These are phyloP conservation scores for Ctenomys sociabilis DNA, from an alignment of 2,113 vertebrate species.

Conservation along the genomic window DNA sequence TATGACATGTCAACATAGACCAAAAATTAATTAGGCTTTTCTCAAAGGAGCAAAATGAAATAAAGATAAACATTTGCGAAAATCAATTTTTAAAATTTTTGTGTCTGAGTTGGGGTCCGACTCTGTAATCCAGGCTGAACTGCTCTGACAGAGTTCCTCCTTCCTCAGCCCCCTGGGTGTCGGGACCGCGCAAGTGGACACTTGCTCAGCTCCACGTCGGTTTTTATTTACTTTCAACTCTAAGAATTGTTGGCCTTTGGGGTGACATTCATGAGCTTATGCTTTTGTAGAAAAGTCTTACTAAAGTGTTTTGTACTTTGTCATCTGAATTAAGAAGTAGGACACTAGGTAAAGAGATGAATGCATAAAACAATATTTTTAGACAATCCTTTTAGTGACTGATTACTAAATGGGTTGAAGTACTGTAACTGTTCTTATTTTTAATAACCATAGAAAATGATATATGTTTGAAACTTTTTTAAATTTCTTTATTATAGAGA, in stretches of 20 bases:
- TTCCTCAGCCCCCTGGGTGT: neutral
- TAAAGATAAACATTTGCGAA: neutral
- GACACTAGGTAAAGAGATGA: neutral
- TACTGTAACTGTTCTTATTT: neutral
- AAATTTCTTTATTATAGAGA: neutral
- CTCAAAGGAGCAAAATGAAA: constrained; percentile 38
- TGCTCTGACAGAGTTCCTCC: neutral
- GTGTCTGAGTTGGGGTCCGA: neutral
- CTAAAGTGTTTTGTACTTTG: neutral
- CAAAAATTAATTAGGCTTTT: constrained; percentile 40
- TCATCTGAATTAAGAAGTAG: neutral
- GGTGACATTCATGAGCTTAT: neutral
- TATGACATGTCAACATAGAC: constrained; percentile 43
- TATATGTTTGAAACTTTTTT: neutral
- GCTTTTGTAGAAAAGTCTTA: constrained; percentile 1
- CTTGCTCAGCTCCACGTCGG: neutral
- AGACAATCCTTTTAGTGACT: neutral
- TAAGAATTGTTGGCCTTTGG: neutral
- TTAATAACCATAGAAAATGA: neutral
- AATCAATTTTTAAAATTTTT: neutral
- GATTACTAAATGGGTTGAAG: neutral
- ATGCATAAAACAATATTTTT: neutral
- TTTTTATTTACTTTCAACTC: neutral
- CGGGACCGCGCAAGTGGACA: neutral
- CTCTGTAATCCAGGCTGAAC: neutral